These are phyloP conservation scores for Hippocampus abdominalis DNA, from an alignment of 2,113 vertebrate species.

Conservation along the genomic window DNA sequence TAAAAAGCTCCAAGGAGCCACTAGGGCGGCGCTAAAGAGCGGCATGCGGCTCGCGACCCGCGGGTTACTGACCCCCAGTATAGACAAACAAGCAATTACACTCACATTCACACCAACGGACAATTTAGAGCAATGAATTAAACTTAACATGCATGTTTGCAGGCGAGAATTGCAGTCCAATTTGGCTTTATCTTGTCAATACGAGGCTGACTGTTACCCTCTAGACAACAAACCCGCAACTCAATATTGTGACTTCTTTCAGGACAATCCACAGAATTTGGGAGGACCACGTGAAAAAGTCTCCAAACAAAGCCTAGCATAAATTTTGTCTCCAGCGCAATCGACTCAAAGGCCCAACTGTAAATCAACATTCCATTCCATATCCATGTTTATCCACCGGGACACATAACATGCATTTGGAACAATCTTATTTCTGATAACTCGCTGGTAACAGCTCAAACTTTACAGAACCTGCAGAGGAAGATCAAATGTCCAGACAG, in stretches of 20 bases:
- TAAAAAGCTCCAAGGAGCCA: too few relatives aligned
- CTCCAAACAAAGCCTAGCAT: neutral
- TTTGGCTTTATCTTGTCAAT: neutral
- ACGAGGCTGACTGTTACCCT: neutral
- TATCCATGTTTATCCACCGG: slow-evolving; percentile 4
- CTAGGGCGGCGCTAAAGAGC: too few relatives aligned
- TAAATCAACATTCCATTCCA: slow-evolving; percentile 22
- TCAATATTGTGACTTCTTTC: neutral
- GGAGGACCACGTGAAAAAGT: too few relatives aligned
- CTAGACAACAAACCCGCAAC: neutral
- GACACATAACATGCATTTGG: slow-evolving; percentile 6
- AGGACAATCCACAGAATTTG: neutral
- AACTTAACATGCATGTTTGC: neutral
- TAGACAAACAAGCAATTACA: too few relatives aligned
- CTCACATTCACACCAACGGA: neutral
- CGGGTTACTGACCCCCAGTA: too few relatives aligned
- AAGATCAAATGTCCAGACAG: slow-evolving; percentile 60
- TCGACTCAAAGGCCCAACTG: slow-evolving; percentile 10
- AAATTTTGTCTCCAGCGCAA: neutral
- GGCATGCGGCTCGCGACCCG: too few relatives aligned
- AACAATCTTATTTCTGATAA: neutral
- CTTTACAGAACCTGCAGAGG: slow-evolving; percentile 35
- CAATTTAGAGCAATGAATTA: neutral
- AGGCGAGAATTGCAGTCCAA: neutral
- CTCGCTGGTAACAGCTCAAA: neutral